phyloP scores from a whole-genome alignment of 2,113 vertebrate genomes.

The Rhabdomys dilectus region DNA sequence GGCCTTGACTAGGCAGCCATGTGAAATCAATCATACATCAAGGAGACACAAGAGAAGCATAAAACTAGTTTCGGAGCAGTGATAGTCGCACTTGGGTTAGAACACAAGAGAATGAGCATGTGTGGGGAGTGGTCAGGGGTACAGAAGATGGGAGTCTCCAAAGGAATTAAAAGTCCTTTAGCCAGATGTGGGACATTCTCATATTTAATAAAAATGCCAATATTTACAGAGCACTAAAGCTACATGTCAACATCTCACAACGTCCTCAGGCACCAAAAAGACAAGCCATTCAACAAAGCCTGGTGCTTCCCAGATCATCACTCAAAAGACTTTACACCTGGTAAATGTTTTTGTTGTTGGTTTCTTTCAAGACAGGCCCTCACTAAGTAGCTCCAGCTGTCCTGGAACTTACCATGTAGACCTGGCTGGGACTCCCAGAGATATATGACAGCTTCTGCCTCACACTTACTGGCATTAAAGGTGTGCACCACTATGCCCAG shows the following conservation, averaged over 20 bases:
- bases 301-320: background rate
- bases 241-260: background rate
- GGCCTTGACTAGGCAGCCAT: background rate
- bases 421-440: background rate
- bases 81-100: background rate
- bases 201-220: background rate
- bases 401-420: background rate
- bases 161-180: background rate
- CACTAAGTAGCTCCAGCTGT: background rate
- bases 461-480: background rate
- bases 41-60: background rate
- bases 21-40: background rate
- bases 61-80: background rate
- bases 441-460: background rate
- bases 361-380: background rate
- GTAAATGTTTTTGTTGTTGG: background rate
- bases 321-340: background rate
- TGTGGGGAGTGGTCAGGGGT: background rate
- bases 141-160: background rate
- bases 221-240: background rate
- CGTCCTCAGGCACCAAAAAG: background rate
- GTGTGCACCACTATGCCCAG: background rate
- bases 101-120: background rate
- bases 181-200: background rate
- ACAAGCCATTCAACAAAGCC: background rate